Evolutionary conservation across 1,140 invertebrate genomes (phyloP), one percentile per base, ranked within the genome.

Genomic region (Micrasema longulum): DNA sequence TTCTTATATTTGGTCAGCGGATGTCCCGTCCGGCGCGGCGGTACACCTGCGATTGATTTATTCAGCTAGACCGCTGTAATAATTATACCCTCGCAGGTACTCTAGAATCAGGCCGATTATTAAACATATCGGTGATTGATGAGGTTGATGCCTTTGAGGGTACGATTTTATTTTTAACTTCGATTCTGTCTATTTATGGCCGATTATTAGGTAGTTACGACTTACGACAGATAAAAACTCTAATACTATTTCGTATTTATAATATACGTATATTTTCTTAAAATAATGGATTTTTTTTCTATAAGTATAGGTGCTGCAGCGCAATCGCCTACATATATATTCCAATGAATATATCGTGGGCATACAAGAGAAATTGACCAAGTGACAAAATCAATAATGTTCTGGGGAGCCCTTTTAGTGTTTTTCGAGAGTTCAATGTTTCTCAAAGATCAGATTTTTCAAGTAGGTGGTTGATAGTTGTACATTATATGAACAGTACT

Each of bases 31-130:
- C 7, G 11, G 12, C 41, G 9, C 41, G 1, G 11, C n/a, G n/a
- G 53, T 57, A 11, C 57, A 62, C 57, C 57, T 62, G 38, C 38
- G 36, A 62, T 62, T 62, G 57, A 62, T 62, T 62, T 62, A 62
- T 62, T 5, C 23, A 14, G 20, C 38, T 9, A n/a, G 23, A 9
- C 1, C 35, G 14, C 35, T 38, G 53, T 62, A 62, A 62, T 62
- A 43, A 62, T 14, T 43, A 18, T 7, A 9, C 57, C 4, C 5
- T 43, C 35, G 10, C 5, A n/a, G n/a, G n/a, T n/a, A n/a, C n/a
- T n/a, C n/a, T n/a, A n/a, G 38, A 62, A 62, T 43, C 14, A 22
- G 20, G 7, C 38, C 36, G 35, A 45, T 62, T 62, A 62, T 62
- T 62, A 62, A 62, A 62, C 41, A 9, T 43, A 62, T 62, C 57